phyloP scores from a whole-genome alignment of 2,888 invertebrate genomes.

The Phengaris alcon region DNA sequence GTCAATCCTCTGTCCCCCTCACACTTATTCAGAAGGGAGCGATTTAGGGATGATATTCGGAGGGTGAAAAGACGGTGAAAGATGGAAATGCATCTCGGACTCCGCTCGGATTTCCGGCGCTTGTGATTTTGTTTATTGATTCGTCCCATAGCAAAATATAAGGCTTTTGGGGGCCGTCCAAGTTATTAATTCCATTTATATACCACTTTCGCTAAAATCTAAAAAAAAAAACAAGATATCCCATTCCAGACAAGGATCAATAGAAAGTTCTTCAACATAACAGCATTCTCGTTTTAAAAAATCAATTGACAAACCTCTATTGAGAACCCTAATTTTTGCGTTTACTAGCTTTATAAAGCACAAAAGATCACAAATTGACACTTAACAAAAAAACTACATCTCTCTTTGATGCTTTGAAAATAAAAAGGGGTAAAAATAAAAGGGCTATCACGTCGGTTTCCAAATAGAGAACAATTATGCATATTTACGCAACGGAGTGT shows the following conservation, averaged over 20 bases:
- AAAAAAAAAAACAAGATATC: background rate
- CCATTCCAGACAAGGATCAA: background rate
- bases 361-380: conserved; percentile 38
- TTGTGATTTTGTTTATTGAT: conserved; percentile 78
- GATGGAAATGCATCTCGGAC: conserved; percentile 78
- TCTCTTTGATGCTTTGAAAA: conserved; percentile 26
- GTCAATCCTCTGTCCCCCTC: conserved; percentile 51
- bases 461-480: conserved; percentile 56
- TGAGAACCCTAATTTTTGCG: conserved; percentile 1
- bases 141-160: conserved; percentile 59
- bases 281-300: background rate
- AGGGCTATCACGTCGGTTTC: conserved; percentile 38
- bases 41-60: conserved; percentile 72
- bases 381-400: conserved; percentile 34
- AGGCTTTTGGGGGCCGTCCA: conserved; percentile 45
- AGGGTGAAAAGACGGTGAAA: conserved; percentile 77
- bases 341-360: conserved; percentile 13
- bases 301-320: background rate
- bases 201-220: conserved; percentile 44
- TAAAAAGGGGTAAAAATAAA: conserved; percentile 35
- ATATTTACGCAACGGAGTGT: conserved; percentile 62
- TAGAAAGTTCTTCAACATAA: background rate
- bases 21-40: conserved; percentile 51
- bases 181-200: conserved; percentile 68
- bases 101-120: conserved; percentile 77